Evolutionary conservation across 1,140 invertebrate genomes (phyloP), one percentile per base, ranked within the genome.

Genomic region (Bombus difficillimus): DNA sequence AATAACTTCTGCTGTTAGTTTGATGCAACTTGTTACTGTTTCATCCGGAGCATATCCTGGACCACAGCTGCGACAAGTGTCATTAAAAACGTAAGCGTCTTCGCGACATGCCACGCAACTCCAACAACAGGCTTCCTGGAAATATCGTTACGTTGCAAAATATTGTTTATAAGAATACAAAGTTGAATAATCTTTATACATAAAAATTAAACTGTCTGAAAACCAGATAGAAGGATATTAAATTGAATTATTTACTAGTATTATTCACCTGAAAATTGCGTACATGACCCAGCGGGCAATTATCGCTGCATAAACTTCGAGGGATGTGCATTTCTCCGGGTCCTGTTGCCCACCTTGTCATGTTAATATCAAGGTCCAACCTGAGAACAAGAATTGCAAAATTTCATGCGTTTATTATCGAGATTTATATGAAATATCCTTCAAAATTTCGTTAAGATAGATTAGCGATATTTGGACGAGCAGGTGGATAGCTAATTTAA

Each of bases 41-140:
- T 82, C 80, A 86, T 96, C 96, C 2, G 97, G 97, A 3, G 96
- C 95, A 84, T 94, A 96, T 13, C 97, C 97, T 3, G 95, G 94
- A 57, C 92, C 88, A 86, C 96, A 97, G 59, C 95, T 93, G 39
- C 93, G 93, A 88, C 96, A 97, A 9, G 96, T 96, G 88, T 97
- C 96, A 90, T 97, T 97, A 86, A 95, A 95, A 37, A 96, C 95
- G 86, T 96, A 96, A 68, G 96, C 93, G 85, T 96, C 95, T 80
- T 96, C 95, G 41, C 96, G 93, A 89, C 97, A 97, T 1, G 95
- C 93, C 69, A 97, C 96, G 91, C 97, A 97, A n/a, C 95, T 96
- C 97, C 97, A 97, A 88, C 97, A 97, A 92, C 97, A 97, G 62
- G 96, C 95, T 94, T 96, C 96, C 94, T 96, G 86, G 37, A 83